phyloP scores from a whole-genome alignment of 2,888 invertebrate genomes.

The Oscheius sp. region DNA sequence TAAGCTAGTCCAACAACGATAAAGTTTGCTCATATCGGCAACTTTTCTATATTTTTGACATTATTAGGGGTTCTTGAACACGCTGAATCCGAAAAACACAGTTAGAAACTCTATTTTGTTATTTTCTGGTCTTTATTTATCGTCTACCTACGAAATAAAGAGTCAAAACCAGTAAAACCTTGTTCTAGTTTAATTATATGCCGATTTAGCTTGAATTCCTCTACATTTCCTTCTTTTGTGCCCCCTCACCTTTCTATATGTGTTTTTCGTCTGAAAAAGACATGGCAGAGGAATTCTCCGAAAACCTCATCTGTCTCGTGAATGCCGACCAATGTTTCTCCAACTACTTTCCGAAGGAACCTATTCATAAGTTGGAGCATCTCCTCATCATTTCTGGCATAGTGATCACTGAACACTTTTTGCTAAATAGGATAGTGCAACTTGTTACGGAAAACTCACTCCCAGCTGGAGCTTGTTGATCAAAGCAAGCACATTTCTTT shows the following conservation, averaged over 20 bases:
- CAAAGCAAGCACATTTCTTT: not conserved
- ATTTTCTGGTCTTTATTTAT: too few relatives aligned
- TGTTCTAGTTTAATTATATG: too few relatives aligned
- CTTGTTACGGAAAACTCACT: not conserved
- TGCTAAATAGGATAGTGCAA: not conserved
- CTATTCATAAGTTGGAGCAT: not conserved
- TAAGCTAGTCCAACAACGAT: too few relatives aligned
- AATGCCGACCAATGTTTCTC: not conserved
- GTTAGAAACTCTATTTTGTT: too few relatives aligned
- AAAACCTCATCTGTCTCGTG: not conserved
- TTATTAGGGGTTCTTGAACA: too few relatives aligned
- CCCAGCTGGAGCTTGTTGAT: not conserved
- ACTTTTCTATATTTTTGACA: too few relatives aligned
- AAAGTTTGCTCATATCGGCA: too few relatives aligned
- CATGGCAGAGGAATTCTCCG: constrained; percentile 12
- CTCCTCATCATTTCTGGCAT: not conserved
- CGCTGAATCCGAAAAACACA: too few relatives aligned
- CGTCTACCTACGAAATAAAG: too few relatives aligned
- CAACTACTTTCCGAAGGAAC: not conserved
- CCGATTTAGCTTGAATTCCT: too few relatives aligned
- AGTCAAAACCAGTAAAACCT: too few relatives aligned
- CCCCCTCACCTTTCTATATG: not conserved
- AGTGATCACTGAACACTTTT: constrained; percentile 9
- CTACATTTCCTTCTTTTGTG: too few relatives aligned
- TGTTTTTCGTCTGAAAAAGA: not conserved